Evolutionary conservation across 2,113 vertebrate species (phyloP).

Genomic region (Eptesicus fuscus): DNA sequence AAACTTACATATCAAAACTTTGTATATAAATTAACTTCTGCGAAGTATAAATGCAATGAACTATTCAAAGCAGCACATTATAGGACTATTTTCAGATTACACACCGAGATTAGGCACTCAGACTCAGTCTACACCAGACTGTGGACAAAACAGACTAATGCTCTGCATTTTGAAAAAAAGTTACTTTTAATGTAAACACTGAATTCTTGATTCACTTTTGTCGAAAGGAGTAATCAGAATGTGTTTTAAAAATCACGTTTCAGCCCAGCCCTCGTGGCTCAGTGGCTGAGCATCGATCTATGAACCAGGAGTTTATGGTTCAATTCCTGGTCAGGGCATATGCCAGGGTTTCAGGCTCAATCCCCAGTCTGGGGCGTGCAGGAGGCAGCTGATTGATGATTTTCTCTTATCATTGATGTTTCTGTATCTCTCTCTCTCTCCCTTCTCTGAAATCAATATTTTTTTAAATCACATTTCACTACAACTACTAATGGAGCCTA

Average conservation of each 20-base stretch:
- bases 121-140: background rate
- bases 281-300: too few relatives aligned
- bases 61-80: background rate
- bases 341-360: background rate
- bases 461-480: background rate
- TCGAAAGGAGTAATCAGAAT: background rate
- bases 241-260: background rate
- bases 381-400: background rate
- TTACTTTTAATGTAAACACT: background rate
- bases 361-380: background rate
- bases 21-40: background rate
- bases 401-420: too few relatives aligned
- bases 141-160: background rate
- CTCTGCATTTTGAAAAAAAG: background rate
- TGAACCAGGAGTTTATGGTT: too few relatives aligned
- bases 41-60: background rate
- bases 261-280: background rate
- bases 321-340: too few relatives aligned
- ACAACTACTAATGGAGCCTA: background rate
- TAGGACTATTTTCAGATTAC: background rate
- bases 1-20: background rate
- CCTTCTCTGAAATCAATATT: too few relatives aligned
- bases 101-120: background rate
- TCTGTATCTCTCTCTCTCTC: too few relatives aligned
- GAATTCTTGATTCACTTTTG: background rate